Base-by-base conservation (phyloP, 2,113 vertebrate species). In the Trinectes maculatus region DNA sequence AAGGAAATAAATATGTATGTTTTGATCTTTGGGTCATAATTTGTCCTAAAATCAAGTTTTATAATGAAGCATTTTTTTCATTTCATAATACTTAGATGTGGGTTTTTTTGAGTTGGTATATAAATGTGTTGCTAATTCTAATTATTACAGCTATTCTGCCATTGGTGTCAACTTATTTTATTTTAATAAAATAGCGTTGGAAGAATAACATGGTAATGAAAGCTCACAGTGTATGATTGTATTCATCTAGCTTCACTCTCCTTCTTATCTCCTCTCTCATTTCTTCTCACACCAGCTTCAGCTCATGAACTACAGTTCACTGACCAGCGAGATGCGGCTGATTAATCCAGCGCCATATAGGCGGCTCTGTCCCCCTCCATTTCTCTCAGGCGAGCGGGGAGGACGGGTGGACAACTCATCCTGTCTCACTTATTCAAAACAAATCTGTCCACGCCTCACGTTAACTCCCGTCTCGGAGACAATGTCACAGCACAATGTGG, bases 321-420 rank as follows among this genome's bases (percentile, higher is more conserved):
- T 81, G 84, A 86, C 75, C 84, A 62, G 61, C 16, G 55, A 71
- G 75, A 81, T 85, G 70, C 19, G 51, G 48, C 54, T 86, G 85
- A 89, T 86, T 86, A 79, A 88, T 89, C 79, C 56, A 58, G 48
- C 79, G 80, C 36, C 79, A 78, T 77, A 83, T 28, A 68, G 71
- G 68, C 75, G 37, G 18, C 62, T 79, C 49, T 49, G 60, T 79
- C 80, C 57, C 72, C 59, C 66, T 73, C 48, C 74, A 76, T 87
- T 85, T 72, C 76, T 79, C 74, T 58, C 18, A 60, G 39, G 66
- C 33, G 37, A 56, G 49, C 47, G 59, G 84, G 85, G 83, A 87
- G 84, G 89, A 83, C 8, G 34, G 71, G 57, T 75, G 55, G 57
- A 69, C 71, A 43, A 71, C 66, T 66, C 67, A 53, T 74, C 70